Evolutionary conservation across 2,113 vertebrate genomes (phyloP).

Genomic region (Stigmatopora nigra): DNA sequence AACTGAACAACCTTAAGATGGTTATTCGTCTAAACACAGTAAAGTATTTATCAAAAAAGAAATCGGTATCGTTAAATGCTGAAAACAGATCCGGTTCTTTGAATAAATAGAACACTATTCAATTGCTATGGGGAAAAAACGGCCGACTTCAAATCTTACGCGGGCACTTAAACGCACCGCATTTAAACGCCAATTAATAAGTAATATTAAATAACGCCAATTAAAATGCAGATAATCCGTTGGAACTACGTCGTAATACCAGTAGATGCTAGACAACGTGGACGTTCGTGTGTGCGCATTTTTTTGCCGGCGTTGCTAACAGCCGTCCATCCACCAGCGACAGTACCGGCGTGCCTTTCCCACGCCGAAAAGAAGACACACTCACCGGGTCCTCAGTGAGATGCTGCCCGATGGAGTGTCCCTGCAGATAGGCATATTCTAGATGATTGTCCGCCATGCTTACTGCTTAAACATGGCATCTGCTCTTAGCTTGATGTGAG

Average conservation of each 20-base stretch:
- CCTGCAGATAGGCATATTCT: constrained; percentile 62
- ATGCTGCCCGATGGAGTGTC: constrained; percentile 52
- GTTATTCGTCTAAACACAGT: no score
- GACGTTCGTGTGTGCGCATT: neutral
- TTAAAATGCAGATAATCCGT: neutral
- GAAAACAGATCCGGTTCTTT: no score
- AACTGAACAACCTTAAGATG: no score
- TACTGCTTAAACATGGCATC: constrained; percentile 51
- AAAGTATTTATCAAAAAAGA: no score
- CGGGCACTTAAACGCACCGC: no score
- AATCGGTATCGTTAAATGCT: no score
- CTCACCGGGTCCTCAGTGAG: constrained; percentile 67
- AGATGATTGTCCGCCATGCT: constrained; percentile 66
- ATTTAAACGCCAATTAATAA: no score
- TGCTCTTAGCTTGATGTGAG: constrained; percentile 21
- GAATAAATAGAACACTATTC: no score
- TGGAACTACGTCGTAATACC: neutral
- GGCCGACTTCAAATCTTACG: no score
- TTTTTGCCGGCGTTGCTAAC: neutral
- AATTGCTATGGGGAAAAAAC: no score
- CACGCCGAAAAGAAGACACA: constrained; percentile 8
- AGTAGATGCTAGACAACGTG: neutral
- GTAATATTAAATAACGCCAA: no score
- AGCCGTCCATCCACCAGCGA: neutral
- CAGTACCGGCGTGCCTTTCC: neutral